These are phyloP conservation scores for Athrips mouffetella DNA, from an alignment of 2,888 invertebrate species.

Conservation along the genomic window DNA sequence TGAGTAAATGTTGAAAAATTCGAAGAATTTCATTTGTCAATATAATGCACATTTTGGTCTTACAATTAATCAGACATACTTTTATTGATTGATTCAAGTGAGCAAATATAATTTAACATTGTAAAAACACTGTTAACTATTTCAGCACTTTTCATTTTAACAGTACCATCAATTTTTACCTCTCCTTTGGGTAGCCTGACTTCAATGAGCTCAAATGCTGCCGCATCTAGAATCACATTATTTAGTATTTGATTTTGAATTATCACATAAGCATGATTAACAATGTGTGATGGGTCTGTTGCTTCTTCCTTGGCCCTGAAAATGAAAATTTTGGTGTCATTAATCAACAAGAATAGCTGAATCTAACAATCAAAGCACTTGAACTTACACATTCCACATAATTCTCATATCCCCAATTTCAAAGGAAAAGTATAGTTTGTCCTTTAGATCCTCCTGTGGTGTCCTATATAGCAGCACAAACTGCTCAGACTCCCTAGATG, in stretches of 20 bases:
- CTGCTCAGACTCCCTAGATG: slow-evolving; percentile 48
- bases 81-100: background rate
- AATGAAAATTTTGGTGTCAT: slow-evolving; percentile 19
- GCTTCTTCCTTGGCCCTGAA: slow-evolving; percentile 52
- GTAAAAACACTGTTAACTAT: slow-evolving; percentile 59
- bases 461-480: slow-evolving; percentile 52
- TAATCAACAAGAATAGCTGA: background rate
- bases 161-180: slow-evolving; percentile 52
- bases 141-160: slow-evolving; percentile 67
- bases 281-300: slow-evolving; percentile 40
- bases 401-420: slow-evolving; percentile 56
- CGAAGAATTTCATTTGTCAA: background rate
- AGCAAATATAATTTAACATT: slow-evolving; percentile 54
- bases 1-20: slow-evolving; percentile 70
- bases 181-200: slow-evolving; percentile 57
- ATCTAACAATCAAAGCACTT: background rate
- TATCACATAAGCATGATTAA: slow-evolving; percentile 49
- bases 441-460: slow-evolving; percentile 49
- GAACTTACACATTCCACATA: slow-evolving; percentile 62
- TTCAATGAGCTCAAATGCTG: slow-evolving; percentile 52
- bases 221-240: slow-evolving; percentile 51
- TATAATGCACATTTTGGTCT: too few relatives aligned
- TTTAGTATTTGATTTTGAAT: slow-evolving; percentile 60
- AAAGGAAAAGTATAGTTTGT: slow-evolving; percentile 53
- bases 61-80: too few relatives aligned